Percentiles rank a stretch among this genome's conserved stretches.
Conservation (phyloP, 2,797 vertebrate species). For the Rhynchonycteris naso region DNA sequence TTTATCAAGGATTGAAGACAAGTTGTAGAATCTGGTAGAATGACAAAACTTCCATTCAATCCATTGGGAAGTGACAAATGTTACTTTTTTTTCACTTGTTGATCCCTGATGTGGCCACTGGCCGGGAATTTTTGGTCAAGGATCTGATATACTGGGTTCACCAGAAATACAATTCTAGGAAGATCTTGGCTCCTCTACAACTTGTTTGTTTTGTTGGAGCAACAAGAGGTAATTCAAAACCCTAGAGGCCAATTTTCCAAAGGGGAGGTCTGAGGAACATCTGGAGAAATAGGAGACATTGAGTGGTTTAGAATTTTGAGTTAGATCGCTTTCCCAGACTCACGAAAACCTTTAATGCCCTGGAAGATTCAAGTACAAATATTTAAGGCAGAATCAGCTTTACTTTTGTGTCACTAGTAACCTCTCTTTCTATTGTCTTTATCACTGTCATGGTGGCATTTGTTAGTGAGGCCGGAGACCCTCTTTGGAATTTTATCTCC, state of each 20-base stretch:
- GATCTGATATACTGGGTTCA: background rate
- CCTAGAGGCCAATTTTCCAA: constrained; percentile 40
- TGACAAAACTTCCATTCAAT: background rate
- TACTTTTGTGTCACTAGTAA: background rate
- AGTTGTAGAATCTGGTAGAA: background rate
- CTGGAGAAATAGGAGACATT: background rate
- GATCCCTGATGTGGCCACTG: background rate
- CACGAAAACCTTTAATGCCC: background rate
- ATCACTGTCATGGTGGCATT: background rate
- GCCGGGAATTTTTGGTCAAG: constrained; percentile 30
- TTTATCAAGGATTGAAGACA: background rate
- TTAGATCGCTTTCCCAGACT: background rate
- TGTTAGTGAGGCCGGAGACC: background rate
- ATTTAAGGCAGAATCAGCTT: background rate
- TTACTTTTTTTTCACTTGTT: constrained; percentile 16
- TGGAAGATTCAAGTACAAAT: background rate
- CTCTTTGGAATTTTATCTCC: background rate
- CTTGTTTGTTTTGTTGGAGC: constrained; percentile 5
- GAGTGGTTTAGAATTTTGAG: background rate
- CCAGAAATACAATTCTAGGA: constrained; percentile 36
- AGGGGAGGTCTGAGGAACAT: constrained; percentile 22
- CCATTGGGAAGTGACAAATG: background rate
- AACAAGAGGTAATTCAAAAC: constrained; percentile 40
- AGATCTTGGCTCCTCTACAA: background rate
- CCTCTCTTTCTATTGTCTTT: background rate